phyloP scores from a whole-genome alignment of 1,140 invertebrate genomes.

The Drosophila watanabei region DNA sequence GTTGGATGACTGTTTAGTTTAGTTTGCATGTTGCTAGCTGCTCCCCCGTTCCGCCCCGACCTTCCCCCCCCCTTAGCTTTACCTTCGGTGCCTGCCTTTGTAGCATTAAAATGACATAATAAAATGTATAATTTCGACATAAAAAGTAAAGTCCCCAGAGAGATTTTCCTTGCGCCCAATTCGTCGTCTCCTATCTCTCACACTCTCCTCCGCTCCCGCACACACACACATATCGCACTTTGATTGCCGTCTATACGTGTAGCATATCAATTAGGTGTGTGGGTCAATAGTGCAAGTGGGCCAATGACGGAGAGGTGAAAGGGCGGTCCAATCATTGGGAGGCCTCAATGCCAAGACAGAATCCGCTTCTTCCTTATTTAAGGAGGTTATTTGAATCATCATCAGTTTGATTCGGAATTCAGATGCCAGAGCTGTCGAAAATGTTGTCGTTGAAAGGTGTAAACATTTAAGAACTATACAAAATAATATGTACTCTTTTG shows the following conservation, averaged over 20 bases:
- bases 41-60: background rate
- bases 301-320: conserved; percentile 38
- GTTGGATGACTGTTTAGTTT: conserved; percentile 66
- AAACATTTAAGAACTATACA: background rate
- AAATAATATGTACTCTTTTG: background rate
- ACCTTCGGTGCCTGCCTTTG: conserved; percentile 29
- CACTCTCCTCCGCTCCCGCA: background rate
- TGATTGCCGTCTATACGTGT: conserved; percentile 66
- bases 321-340: background rate
- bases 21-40: conserved; percentile 55
- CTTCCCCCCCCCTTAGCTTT: conserved; percentile 10
- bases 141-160: conserved; percentile 67
- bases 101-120: conserved; percentile 73
- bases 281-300: conserved; percentile 71
- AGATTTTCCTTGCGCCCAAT: conserved; percentile 52
- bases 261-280: conserved; percentile 76
- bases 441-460: background rate
- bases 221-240: conserved; percentile 31
- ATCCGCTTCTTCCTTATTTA: conserved; percentile 17
- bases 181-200: conserved; percentile 12
- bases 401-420: background rate
- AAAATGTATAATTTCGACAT: conserved; percentile 79
- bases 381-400: conserved; percentile 17
- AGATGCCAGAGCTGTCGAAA: background rate
- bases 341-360: conserved; percentile 18